phyloP scores from a whole-genome alignment of 1,140 invertebrate species.

The Papilio aristodemus region DNA sequence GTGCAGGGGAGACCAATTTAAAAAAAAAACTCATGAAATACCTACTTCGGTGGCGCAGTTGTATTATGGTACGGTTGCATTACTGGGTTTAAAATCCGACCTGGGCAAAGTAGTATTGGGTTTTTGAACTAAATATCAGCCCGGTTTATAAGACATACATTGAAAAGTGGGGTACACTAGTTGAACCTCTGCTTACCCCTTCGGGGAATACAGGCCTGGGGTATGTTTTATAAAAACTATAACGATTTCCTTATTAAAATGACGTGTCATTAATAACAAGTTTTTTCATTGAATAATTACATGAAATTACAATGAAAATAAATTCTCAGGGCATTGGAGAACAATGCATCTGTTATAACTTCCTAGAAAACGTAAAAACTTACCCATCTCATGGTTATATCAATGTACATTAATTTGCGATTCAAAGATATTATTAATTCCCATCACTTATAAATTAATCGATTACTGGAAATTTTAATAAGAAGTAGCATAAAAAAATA shows the following conservation, averaged over 20 bases:
- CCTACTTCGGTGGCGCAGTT: too few relatives aligned
- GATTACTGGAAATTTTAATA: not conserved
- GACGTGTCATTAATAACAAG: conserved; percentile 9
- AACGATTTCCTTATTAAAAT: conserved; percentile 16
- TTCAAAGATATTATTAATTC: not conserved
- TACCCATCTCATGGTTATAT: not conserved
- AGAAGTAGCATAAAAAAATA: not conserved
- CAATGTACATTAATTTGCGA: not conserved
- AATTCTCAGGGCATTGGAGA: conserved; percentile 3
- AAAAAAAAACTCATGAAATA: too few relatives aligned
- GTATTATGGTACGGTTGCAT: too few relatives aligned
- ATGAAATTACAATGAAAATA: conserved; percentile 9
- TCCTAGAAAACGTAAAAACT: conserved; percentile 25
- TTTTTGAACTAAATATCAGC: too few relatives aligned
- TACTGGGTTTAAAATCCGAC: too few relatives aligned
- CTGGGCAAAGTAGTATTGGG: too few relatives aligned
- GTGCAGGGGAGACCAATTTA: too few relatives aligned
- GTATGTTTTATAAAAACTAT: conserved; percentile 25
- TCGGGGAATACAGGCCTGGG: too few relatives aligned
- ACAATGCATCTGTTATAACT: conserved; percentile 28
- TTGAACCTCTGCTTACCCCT: too few relatives aligned
- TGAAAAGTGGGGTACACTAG: too few relatives aligned
- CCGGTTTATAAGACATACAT: too few relatives aligned
- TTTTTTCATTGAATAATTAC: conserved; percentile 25
- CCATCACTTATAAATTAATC: not conserved